These are phyloP conservation scores for Apodemus speciosus DNA, from an alignment of 2,113 vertebrate genomes.

Conservation along the genomic window DNA sequence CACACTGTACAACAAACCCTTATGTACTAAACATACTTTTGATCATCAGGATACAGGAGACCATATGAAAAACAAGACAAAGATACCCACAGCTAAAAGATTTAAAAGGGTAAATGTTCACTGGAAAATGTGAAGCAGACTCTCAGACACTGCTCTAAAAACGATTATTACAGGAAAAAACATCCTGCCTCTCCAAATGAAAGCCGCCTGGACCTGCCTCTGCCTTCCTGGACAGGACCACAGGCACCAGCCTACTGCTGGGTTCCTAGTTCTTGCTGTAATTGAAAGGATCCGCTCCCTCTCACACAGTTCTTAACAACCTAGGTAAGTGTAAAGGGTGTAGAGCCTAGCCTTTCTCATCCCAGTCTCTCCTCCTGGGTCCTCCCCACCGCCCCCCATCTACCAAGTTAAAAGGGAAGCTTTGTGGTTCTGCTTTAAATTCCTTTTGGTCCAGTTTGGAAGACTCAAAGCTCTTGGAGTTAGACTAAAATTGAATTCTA, in stretches of 20 bases:
- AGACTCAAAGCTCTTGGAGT: background rate
- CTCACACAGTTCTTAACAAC: background rate
- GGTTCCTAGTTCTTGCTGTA: background rate
- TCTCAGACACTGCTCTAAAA: background rate
- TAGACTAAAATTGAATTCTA: background rate
- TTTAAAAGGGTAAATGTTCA: slow-evolving; percentile 25
- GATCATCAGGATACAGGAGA: slow-evolving; percentile 4
- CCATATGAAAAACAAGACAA: slow-evolving; percentile 18
- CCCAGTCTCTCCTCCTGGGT: background rate
- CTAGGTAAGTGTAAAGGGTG: background rate
- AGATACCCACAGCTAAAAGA: background rate
- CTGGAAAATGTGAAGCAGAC: slow-evolving; percentile 31
- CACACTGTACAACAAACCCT: background rate
- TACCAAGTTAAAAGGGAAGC: background rate
- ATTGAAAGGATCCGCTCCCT: background rate
- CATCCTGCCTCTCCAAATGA: background rate
- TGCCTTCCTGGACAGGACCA: background rate
- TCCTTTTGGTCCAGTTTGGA: background rate
- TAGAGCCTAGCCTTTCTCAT: background rate
- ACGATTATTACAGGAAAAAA: slow-evolving; percentile 12
- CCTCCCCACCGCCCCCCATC: background rate
- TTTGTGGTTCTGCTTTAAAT: background rate
- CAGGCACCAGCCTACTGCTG: background rate
- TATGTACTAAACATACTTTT: slow-evolving; percentile 21
- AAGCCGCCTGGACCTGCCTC: background rate